Percentiles rank a stretch among this genome's conserved stretches.
Evolutionary conservation across 2,797 vertebrate species (phyloP).

Genomic region (Nannoperca obscura): DNA sequence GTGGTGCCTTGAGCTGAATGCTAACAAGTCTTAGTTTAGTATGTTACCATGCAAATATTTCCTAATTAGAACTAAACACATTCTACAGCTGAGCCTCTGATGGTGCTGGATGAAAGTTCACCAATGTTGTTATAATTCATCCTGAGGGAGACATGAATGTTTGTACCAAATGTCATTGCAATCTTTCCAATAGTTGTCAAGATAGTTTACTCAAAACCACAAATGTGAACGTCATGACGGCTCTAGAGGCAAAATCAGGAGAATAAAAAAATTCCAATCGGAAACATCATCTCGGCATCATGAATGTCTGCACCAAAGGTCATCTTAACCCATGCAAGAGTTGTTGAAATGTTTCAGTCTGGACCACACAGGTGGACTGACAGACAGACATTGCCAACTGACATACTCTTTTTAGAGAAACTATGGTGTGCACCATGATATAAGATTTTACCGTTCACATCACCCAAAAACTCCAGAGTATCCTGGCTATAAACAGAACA

Average conservation of each 20-base stretch:
- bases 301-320: neutral
- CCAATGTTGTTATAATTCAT: neutral
- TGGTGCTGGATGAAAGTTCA: neutral
- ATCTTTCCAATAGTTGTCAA: too few relatives aligned
- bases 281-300: too few relatives aligned
- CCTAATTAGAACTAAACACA: neutral
- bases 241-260: neutral
- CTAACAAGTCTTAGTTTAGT: neutral
- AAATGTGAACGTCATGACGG: too few relatives aligned
- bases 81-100: too few relatives aligned
- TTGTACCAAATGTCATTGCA: too few relatives aligned
- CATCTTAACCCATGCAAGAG: neutral
- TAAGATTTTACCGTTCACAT: neutral
- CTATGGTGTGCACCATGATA: neutral
- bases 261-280: neutral
- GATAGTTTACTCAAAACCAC: too few relatives aligned
- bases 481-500: neutral
- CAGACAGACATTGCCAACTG: neutral
- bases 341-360: neutral
- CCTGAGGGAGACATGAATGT: too few relatives aligned
- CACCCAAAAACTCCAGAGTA: neutral
- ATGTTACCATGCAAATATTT: neutral
- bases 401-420: neutral
- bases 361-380: neutral
- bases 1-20: neutral